phyloP scores from a whole-genome alignment of 35 echinoderm and acorn worm species.

The Apostichopus japonicus region DNA sequence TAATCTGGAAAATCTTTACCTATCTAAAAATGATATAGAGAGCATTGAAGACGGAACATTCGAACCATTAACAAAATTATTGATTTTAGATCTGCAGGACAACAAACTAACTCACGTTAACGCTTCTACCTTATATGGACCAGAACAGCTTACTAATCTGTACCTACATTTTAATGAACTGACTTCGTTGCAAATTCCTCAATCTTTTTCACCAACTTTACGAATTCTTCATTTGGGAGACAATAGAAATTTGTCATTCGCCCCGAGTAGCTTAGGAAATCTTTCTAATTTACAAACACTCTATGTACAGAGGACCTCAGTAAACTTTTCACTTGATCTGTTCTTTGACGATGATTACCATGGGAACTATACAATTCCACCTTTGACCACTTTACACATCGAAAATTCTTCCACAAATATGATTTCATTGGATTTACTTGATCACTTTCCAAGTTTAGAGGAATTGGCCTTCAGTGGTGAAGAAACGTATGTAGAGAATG shows the following conservation, averaged over 20 bases:
- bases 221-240: neutral
- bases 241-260: neutral
- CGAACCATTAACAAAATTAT: neutral
- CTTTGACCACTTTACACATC: neutral
- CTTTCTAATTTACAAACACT: neutral
- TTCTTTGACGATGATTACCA: neutral
- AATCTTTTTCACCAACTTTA: neutral
- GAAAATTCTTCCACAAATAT: neutral
- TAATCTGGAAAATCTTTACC: too few species aligned
- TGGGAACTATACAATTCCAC: neutral
- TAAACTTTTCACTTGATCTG: neutral
- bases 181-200: too few species aligned
- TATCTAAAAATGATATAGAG: neutral
- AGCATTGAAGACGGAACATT: neutral
- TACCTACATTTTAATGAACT: too few species aligned
- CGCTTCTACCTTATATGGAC: neutral
- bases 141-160: too few species aligned
- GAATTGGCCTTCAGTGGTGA: neutral
- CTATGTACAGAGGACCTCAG: neutral
- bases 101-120: neutral
- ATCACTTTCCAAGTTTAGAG: neutral
- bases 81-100: neutral
- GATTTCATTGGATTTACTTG: neutral
- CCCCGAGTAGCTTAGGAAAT: neutral
- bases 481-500: neutral